phyloP scores from a whole-genome alignment of 2,888 invertebrate species.

The Dicyrtoma fusca region DNA sequence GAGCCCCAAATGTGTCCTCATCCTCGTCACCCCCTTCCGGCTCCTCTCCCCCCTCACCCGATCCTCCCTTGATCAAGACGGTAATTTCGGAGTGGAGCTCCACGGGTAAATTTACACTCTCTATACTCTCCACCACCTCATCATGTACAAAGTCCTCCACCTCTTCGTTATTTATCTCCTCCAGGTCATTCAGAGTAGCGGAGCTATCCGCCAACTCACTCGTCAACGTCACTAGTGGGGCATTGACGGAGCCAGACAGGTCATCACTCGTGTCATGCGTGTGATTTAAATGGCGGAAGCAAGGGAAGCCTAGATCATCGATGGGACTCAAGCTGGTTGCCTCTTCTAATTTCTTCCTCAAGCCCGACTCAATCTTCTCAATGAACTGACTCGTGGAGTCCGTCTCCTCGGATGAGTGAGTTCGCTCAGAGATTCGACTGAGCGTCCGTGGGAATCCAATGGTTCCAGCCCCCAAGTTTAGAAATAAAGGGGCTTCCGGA shows the following conservation, averaged over 20 bases:
- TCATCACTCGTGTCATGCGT: constrained; percentile 34
- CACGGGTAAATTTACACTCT: constrained; percentile 29
- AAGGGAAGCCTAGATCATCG: constrained; percentile 32
- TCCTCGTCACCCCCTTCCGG: constrained; percentile 25
- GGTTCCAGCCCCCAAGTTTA: constrained; percentile 31
- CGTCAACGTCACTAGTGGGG: constrained; percentile 52
- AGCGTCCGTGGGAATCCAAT: constrained; percentile 45
- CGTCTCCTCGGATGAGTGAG: constrained; percentile 44
- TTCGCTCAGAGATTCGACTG: constrained; percentile 47
- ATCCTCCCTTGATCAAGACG: constrained; percentile 22
- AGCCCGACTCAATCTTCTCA: constrained; percentile 49
- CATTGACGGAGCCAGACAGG: constrained; percentile 34
- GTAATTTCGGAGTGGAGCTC: constrained; percentile 31
- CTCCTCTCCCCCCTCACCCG: constrained; percentile 18
- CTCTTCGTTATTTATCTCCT: constrained; percentile 50
- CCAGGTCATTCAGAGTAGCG: constrained; percentile 53
- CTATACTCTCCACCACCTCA: constrained; percentile 30
- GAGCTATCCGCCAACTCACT: constrained; percentile 51
- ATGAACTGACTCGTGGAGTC: constrained; percentile 47
- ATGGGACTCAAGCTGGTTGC: constrained; percentile 32
- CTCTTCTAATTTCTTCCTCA: constrained; percentile 42
- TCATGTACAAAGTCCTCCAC: constrained; percentile 39
- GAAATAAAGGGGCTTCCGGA: constrained; percentile 38
- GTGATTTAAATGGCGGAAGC: constrained; percentile 26
- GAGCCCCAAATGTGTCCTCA: constrained; percentile 36